These are phyloP conservation scores for Clusia tigrina DNA, from an alignment of 2,888 invertebrate species.

Conservation along the genomic window DNA sequence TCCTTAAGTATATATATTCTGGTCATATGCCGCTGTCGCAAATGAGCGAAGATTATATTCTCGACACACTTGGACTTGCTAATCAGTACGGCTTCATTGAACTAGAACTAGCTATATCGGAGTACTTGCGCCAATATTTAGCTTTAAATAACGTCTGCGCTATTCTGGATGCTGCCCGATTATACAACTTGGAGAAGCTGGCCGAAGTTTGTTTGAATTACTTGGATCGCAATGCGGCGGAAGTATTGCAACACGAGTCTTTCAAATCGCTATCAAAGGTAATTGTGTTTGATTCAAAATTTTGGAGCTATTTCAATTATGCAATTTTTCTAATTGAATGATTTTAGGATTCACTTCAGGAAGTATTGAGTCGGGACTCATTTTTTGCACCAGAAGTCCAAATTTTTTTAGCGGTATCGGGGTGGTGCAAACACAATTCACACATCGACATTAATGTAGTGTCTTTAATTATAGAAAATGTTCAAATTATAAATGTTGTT, in stretches of 20 bases:
- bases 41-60: slow-evolving; percentile 73
- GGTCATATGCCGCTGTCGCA: slow-evolving; percentile 76
- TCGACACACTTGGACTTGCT: slow-evolving; percentile 83
- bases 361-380: slow-evolving; percentile 88
- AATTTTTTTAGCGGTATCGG: slow-evolving; percentile 88
- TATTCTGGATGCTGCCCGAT: slow-evolving; percentile 88
- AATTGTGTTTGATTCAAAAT: not conserved
- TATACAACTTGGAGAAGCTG: slow-evolving; percentile 73
- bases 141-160: slow-evolving; percentile 90
- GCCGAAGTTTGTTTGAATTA: slow-evolving; percentile 86
- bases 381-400: slow-evolving; percentile 96
- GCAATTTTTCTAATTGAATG: not conserved
- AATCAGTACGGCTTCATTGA: slow-evolving; percentile 96
- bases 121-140: slow-evolving; percentile 88
- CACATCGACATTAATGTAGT: slow-evolving; percentile 63
- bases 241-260: slow-evolving; percentile 83
- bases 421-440: slow-evolving; percentile 85
- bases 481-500: not conserved
- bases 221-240: slow-evolving; percentile 88
- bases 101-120: slow-evolving; percentile 89
- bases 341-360: slow-evolving; percentile 73
- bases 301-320: not conserved
- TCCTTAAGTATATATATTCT: slow-evolving; percentile 95
- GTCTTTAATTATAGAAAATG: slow-evolving; percentile 1
- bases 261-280: slow-evolving; percentile 85